A percentile compares a stretch with the other conserved stretches of the same genome.
Evolutionary conservation across 2,113 vertebrate genomes (phyloP).

Genomic region (Paratilapia polleni): DNA sequence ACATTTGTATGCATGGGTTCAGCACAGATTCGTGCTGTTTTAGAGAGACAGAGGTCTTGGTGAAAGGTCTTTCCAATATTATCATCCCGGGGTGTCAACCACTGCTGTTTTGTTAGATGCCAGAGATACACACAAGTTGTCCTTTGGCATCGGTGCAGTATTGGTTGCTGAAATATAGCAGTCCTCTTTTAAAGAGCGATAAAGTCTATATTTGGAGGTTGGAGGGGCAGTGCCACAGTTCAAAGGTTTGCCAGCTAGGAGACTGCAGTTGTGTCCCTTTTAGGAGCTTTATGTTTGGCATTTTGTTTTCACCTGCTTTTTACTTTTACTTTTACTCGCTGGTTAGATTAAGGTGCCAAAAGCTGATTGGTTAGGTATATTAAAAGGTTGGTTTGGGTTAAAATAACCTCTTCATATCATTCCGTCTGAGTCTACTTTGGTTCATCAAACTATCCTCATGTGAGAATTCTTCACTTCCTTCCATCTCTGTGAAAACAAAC

Average conservation of each 20-base stretch:
- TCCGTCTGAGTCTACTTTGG: not conserved
- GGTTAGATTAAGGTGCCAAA: not conserved
- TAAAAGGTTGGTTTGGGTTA: not conserved
- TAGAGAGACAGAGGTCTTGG: not conserved
- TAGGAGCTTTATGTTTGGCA: too few relatives aligned
- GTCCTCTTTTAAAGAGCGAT: too few relatives aligned
- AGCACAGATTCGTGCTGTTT: not conserved
- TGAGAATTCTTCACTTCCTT: not conserved
- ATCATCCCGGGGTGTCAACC: not conserved
- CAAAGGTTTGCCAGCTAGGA: too few relatives aligned
- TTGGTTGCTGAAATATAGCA: too few relatives aligned
- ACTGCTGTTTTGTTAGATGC: not conserved
- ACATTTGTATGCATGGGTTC: not conserved
- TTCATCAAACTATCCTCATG: slow-evolving; percentile 3
- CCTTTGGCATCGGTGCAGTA: too few relatives aligned
- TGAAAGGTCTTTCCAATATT: not conserved
- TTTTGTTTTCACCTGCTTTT: too few relatives aligned
- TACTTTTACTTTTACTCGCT: not conserved
- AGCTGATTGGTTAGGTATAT: not conserved
- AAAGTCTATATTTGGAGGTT: not conserved
- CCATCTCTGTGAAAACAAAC: not conserved
- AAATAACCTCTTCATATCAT: too few relatives aligned
- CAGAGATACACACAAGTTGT: too few relatives aligned
- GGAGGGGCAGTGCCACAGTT: not conserved
- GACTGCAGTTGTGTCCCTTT: too few relatives aligned